Evolutionary conservation across 2,888 invertebrate genomes (phyloP).

Genomic region (Pachydiplax longipennis): DNA sequence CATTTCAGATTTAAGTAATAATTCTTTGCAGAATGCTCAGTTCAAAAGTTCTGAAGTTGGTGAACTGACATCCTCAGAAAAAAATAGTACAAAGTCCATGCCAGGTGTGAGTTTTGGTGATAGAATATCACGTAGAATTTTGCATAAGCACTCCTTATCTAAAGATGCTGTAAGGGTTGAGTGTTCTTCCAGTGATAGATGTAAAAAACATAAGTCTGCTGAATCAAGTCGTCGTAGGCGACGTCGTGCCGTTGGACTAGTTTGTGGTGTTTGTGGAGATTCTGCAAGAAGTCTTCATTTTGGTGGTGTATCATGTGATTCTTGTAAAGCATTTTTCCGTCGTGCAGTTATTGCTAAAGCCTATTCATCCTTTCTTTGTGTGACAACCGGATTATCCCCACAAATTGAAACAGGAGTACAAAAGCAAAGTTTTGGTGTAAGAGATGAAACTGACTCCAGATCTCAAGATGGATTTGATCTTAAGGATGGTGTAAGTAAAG

Average conservation of each 20-base stretch:
- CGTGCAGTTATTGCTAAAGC: conserved; percentile 59
- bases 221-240: background rate
- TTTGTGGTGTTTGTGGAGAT: conserved; percentile 58
- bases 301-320: conserved; percentile 58
- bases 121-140: background rate
- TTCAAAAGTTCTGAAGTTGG: too few relatives aligned
- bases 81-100: too few relatives aligned
- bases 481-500: too few relatives aligned
- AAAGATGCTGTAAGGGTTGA: background rate
- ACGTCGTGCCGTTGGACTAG: background rate
- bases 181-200: too few relatives aligned
- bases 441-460: too few relatives aligned
- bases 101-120: too few relatives aligned
- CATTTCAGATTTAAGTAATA: too few relatives aligned
- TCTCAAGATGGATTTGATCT: too few relatives aligned
- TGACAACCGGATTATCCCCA: conserved; percentile 5
- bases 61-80: too few relatives aligned
- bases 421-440: too few relatives aligned
- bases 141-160: background rate
- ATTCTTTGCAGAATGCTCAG: too few relatives aligned
- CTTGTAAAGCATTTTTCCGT: conserved; percentile 59
- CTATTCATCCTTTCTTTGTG: conserved; percentile 54
- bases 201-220: too few relatives aligned
- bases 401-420: background rate
- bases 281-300: conserved; percentile 58